phyloP scores from a whole-genome alignment of 2,797 vertebrate species.

The Phrynocephalus vlangalii region DNA sequence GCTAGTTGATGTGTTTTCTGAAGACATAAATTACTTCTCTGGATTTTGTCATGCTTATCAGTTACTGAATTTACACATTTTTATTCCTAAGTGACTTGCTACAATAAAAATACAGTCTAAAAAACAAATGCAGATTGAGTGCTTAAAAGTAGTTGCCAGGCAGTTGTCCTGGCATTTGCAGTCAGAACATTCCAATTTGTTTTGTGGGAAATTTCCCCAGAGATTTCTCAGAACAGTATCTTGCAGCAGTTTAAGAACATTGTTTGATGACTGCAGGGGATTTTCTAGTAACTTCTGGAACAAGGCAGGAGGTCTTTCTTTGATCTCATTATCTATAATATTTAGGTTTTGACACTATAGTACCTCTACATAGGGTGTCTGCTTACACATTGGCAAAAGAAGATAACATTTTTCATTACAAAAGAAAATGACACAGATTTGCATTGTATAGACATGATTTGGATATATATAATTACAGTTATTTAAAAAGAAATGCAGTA shows the following conservation, averaged over 20 bases:
- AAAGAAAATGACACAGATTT: background rate
- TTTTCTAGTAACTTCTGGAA: background rate
- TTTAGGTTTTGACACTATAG: background rate
- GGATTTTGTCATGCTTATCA: background rate
- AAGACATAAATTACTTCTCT: background rate
- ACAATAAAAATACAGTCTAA: background rate
- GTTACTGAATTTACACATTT: background rate
- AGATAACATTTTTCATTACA: background rate
- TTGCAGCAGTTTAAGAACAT: background rate
- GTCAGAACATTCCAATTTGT: background rate
- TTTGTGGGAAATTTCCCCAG: background rate
- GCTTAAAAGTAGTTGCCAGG: background rate
- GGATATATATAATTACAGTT: background rate
- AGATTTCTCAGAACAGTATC: background rate
- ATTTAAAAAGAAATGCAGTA: background rate
- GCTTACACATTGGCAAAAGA: background rate
- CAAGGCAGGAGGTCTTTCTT: background rate
- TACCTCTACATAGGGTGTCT: background rate
- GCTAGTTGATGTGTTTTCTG: background rate
- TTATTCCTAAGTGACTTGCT: background rate
- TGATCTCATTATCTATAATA: background rate
- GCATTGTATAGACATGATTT: background rate
- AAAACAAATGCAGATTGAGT: background rate
- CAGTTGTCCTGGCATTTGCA: background rate
- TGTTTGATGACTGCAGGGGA: background rate